Evolutionary conservation across 2,113 vertebrate genomes (phyloP), one percentile per base, ranked within the genome.

Genomic region (Prietella phreatophila): DNA sequence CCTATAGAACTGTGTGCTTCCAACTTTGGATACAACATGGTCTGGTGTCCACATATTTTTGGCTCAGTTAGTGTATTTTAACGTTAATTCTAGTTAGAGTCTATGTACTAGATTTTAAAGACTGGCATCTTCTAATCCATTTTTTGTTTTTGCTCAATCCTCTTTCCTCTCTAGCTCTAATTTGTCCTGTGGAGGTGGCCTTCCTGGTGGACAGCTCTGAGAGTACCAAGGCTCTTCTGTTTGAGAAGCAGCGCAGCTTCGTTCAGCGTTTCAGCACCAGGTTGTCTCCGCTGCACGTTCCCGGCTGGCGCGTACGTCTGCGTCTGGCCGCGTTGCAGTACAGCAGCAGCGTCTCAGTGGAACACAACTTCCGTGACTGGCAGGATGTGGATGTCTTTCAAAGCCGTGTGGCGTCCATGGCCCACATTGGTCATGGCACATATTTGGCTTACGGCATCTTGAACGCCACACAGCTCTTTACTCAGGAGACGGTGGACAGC

Each of bases 121-220:
- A 5, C 17, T 22, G 17, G 14, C 14, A 19, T 33, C 14, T 56
- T 82, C 0, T 14, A 15, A 19, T 75, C 83, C 61, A 0, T 92
- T 92, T 78, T 65, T 4, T 5, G 2, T 13, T 25, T 39, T 39
- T 39, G 36, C 36, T 20, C n/a, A 17, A 33, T 25, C 33, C 56
- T 36, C 17, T 9, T 4, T 19, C 61, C 20, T 79, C 5, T 30
- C 27, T 88, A 98, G 97, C 92, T 82, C 65, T 90, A 19, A 71
- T n/a, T 25, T 99, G 97, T 90, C 94, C 95, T 1, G 80, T 97
- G 92, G 97, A 98, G 86, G 84, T 97, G 86, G 90, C 96, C 86
- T 98, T 98, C 93, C 92, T 98, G 1, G 86, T 97, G 91, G 97
- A 98, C 94, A 97, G 97, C 88, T 98, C 97, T 5, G 97, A 97